Evolutionary conservation across 2,797 vertebrate genomes (phyloP), one percentile per base, ranked within the genome.

Genomic region (Sternarchorhynchus goeldii): DNA sequence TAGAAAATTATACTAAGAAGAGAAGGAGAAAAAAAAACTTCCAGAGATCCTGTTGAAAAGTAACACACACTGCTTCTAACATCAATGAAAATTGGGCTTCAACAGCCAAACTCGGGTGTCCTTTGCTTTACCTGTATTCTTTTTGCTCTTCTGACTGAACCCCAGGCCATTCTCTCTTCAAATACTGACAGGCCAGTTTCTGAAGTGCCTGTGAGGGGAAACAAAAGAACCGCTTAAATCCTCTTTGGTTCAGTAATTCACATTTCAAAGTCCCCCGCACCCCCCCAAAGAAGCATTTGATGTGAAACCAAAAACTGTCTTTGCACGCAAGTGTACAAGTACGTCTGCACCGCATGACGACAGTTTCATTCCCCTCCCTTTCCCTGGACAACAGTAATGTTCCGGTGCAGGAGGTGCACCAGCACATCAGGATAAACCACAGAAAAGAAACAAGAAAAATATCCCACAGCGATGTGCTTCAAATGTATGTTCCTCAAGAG

Each of bases 161-260:
- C 69, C 94, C 96, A 0, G 94, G 94, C 97, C 96, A 98, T 77
- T 99, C 97, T 87, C 93, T 95, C 93, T 97, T 99, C 77, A 98
- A 90, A 88, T 98, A 98, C 73, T 99, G 97, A 85, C 95, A 95
- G 41, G 97, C 95, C 92, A 99, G 86, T 85, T 99, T 99, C 92
- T 98, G 96, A 32, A 99, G 94, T 70, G 95, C 96, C 97, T 99
- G 84, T 7, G 78, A 66, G 29, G 73, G 31, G 75, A 18, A 77
- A 6, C 63, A 41, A 53, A 29, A 8, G 36, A n/a, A 32, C 25
- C 39, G 17, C 4, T 65, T 65, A 53, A 66, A 50, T 4, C 5
- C 8, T 29, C 6, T 5, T 25, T 21, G 14, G 12, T 45, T 45
- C n/a, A 45, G 36, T 45, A 14, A 45, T 67, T 4, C 1, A 18